Evolutionary conservation across 1,140 invertebrate species (phyloP), one percentile per base, ranked within the genome.

Genomic region (Drosophila baimaii): DNA sequence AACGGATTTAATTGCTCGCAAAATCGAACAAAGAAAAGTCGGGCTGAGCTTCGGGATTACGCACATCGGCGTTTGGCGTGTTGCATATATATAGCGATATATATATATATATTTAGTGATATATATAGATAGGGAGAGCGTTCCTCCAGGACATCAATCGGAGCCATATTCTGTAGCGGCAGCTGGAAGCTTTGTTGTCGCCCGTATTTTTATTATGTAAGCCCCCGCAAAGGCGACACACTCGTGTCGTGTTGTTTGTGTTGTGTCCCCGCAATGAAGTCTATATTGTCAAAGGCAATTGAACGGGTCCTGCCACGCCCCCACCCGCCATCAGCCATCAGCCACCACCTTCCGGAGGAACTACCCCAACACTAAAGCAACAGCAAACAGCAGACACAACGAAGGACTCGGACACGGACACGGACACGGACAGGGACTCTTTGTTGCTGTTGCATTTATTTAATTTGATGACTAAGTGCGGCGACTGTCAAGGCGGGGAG

Each of bases 271-370:
- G 62, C 65, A 85, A 85, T 83, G 65, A 88, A 83, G 55, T 89
- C 35, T 71, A 69, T 79, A 88, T 89, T 89, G 79, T 84, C 74
- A 59, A 66, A 77, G 52, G 74, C 54, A 77, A 70, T 70, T 70
- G 39, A 68, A 59, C 35, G 47, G 25, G 47, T 43, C 58, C 71
- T 46, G 27, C 41, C 69, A 46, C 49, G 25, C 35, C 52, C 39
- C 27, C 41, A 19, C 43, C 59, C 9, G 13, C 6, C 12, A 29
- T 39, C 39, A 25, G 15, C 6, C n/a, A 27, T 27, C 27, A 27
- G 29, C 59, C 43, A 44, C 25, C 29, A 13, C 31, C 43, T n/a
- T n/a, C 15, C 37, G 29, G 43, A 37, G 44, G 46, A 66, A 41
- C 39, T 31, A 70, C 66, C 64, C 66, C 37, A 54, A 63, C 51